A percentile compares a stretch with the other conserved stretches of the same genome.
Evolutionary conservation across 2,797 vertebrate species (phyloP).

Genomic region (Aulostomus chinensis): DNA sequence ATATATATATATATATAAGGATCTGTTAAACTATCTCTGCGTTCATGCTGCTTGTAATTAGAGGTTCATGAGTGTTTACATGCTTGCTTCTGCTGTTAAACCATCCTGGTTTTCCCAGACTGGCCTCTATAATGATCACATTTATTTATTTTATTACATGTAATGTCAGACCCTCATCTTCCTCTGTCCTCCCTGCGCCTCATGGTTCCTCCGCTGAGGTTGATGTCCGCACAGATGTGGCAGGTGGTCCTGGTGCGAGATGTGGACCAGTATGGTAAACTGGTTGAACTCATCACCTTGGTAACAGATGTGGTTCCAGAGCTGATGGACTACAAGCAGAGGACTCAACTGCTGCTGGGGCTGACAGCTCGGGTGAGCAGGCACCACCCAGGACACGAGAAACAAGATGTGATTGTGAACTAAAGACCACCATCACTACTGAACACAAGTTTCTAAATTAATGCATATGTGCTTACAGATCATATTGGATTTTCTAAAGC

Average conservation of each 20-base stretch:
- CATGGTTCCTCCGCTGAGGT: constrained; percentile 19
- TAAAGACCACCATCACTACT: too few species aligned
- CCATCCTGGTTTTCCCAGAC: too few species aligned
- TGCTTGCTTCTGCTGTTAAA: too few species aligned
- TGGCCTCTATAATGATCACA: too few species aligned
- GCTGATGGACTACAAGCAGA: constrained; percentile 19
- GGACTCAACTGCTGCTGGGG: constrained; percentile 19
- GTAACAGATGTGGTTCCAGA: constrained; percentile 21
- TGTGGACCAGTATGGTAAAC: constrained; percentile 8
- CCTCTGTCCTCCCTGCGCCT: constrained; percentile 9
- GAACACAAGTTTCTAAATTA: too few species aligned
- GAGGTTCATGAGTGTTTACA: too few species aligned
- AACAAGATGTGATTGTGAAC: too few species aligned
- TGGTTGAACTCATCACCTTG: neutral
- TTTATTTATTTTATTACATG: neutral
- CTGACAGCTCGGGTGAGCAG: constrained; percentile 17
- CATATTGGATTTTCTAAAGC: constrained; percentile 4
- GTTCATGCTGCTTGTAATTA: too few species aligned
- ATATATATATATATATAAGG: too few species aligned
- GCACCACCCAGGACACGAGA: too few species aligned
- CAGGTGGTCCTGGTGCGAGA: constrained; percentile 13
- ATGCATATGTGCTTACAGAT: neutral
- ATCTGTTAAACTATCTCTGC: too few species aligned
- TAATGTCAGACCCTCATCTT: neutral
- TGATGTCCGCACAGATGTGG: constrained; percentile 28